phyloP scores from a whole-genome alignment of 2,888 invertebrate species.

The Thalpophila matura region DNA sequence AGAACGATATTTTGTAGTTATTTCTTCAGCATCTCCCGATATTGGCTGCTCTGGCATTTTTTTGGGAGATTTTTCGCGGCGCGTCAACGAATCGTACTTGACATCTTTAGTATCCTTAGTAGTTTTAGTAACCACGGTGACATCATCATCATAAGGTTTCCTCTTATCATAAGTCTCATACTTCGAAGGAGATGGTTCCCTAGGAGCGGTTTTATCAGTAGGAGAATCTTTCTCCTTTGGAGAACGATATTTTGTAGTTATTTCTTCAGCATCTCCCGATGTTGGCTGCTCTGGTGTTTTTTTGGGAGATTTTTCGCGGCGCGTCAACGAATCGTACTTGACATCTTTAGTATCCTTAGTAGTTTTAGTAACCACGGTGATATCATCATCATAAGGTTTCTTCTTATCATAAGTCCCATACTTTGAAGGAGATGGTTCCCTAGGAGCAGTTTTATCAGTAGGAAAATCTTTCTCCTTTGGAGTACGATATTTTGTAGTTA shows the following conservation, averaged over 20 bases:
- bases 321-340: no score
- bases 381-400: conserved; percentile 56
- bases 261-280: no score
- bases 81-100: conserved; percentile 63
- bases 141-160: conserved; percentile 56
- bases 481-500: conserved; percentile 28
- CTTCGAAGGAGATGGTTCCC: conserved; percentile 67
- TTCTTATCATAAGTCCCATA: conserved; percentile 70
- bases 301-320: no score
- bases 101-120: conserved; percentile 58
- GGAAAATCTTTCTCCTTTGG: conserved; percentile 32
- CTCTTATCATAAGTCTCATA: conserved; percentile 70
- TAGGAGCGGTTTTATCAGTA: conserved; percentile 41
- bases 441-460: conserved; percentile 41
- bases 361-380: conserved; percentile 30
- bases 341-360: no score
- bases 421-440: conserved; percentile 67
- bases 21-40: conserved; percentile 52
- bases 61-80: conserved; percentile 61
- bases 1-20: conserved; percentile 28
- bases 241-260: conserved; percentile 28
- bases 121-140: conserved; percentile 29
- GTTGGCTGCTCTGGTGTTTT: no score
- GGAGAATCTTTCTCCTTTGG: conserved; percentile 32
- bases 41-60: conserved; percentile 55